phyloP scores from a whole-genome alignment of 2,888 invertebrate genomes.

The Caenorhabditis macrosperma region DNA sequence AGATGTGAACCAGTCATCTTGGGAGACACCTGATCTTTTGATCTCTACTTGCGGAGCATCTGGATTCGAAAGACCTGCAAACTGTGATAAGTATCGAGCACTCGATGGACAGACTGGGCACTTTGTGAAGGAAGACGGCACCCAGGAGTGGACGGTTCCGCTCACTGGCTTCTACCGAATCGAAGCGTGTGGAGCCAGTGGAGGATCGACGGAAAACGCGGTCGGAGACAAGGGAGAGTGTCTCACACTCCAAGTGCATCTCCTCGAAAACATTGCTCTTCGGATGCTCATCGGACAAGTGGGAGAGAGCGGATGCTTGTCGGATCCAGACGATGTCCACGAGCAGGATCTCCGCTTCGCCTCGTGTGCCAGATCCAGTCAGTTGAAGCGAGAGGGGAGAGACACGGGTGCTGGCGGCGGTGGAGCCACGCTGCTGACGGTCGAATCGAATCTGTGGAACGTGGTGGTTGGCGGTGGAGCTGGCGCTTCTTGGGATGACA shows the following conservation, averaged over 20 bases:
- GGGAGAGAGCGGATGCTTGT: conserved; percentile 46
- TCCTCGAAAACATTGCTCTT: conserved; percentile 36
- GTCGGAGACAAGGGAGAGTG: conserved; percentile 41
- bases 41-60: conserved; percentile 32
- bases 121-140: conserved; percentile 51
- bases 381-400: not conserved
- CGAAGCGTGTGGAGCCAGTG: conserved; percentile 54
- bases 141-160: conserved; percentile 54
- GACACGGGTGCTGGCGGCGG: conserved; percentile 52
- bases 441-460: conserved; percentile 31
- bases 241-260: conserved; percentile 35
- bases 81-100: conserved; percentile 27
- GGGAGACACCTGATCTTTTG: conserved; percentile 30
- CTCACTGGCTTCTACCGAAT: conserved; percentile 43
- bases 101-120: conserved; percentile 51
- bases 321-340: conserved; percentile 10
- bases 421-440: conserved; percentile 47
- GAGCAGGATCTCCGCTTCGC: conserved; percentile 2
- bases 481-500: conserved; percentile 28
- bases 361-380: conserved; percentile 19
- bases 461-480: conserved; percentile 54
- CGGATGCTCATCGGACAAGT: conserved; percentile 47
- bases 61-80: conserved; percentile 20
- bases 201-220: conserved; percentile 18
- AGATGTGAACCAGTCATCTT: conserved; percentile 35